Percentiles rank a stretch among this genome's conserved stretches.
These are phyloP conservation scores for Pseudolaguvia tuberculata DNA, from an alignment of 2,113 vertebrate genomes.

Conservation along the genomic window DNA sequence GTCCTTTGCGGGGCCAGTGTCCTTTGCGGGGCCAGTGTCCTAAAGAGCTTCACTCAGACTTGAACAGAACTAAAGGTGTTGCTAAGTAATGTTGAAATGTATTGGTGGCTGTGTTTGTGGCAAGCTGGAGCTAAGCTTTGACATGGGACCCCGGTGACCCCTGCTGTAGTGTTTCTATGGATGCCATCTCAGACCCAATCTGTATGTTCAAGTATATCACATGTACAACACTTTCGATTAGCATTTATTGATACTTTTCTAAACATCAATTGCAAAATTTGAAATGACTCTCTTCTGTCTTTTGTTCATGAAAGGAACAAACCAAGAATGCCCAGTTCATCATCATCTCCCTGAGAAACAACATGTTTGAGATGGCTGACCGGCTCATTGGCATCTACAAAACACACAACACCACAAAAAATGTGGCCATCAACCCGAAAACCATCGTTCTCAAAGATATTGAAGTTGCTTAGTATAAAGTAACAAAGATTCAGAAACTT, in stretches of 20 bases:
- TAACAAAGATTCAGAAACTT: neutral
- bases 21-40: too few species aligned
- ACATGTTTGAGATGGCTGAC: conserved; percentile 98
- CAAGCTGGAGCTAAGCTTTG: too few species aligned
- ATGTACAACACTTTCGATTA: too few species aligned
- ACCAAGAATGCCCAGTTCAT: conserved; percentile 98
- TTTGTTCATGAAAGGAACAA: conserved; percentile 81
- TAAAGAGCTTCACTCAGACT: too few species aligned
- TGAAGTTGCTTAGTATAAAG: conserved; percentile 42
- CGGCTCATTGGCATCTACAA: conserved; percentile 95
- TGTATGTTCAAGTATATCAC: too few species aligned
- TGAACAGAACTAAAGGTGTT: too few species aligned
- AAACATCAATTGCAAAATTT: neutral
- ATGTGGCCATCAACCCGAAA: conserved; percentile 87
- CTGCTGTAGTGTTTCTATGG: too few species aligned
- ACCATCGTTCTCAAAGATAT: conserved; percentile 75
- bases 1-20: too few species aligned
- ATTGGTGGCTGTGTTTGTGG: too few species aligned
- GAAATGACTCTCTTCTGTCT: neutral
- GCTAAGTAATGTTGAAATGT: too few species aligned
- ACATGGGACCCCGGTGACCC: too few species aligned
- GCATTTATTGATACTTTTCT: neutral
- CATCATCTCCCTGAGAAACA: conserved; percentile 95
- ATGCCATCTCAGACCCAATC: too few species aligned
- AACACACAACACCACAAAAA: conserved; percentile 91